Base-by-base conservation (phyloP, 2,113 vertebrate species). In the Numenius arquata region DNA sequence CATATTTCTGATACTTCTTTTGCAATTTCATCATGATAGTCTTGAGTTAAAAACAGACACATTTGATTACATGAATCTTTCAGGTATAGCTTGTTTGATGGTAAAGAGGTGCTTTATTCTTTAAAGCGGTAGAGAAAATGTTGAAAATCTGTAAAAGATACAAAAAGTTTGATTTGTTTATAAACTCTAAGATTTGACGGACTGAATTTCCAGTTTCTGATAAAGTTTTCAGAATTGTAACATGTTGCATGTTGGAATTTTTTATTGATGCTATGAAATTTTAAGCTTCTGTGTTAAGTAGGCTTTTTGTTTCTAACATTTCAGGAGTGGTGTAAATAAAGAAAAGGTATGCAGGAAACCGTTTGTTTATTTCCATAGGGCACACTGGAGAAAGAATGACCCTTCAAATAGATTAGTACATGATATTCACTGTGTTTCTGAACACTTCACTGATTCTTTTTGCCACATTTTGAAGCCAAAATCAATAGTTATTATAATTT, bases 401-500 rank as follows among this genome's bases (percentile, higher is more conserved):
- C 40, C 36, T 88, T 93, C 36, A 47, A 40, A 93, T 71, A 89
- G 58, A 78, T 89, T 84, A 84, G 62, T 67, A 76, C 48, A 82
- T 56, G 26, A 90, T 86, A 93, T 78, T 85, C 68, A 92, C 27
- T 66, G 23, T 70, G 61, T 72, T 91, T 89, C 61, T 2, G 5
- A 94, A 48, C 21, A 80, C 30, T 88, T 90, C 38, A 47, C 58
- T 65, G 45, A 77, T 86, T 61, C 32, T 48, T 84, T 94, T 79
- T 86, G 40, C 18, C 20, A 48, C 53, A 43, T 29, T 50, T 75
- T 87, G 70, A 92, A 96, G 38, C 8, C 32, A 66, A 26, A 91
- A 93, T 95, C 76, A 93, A 85, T 87, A 83, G 62, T 59, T 83
- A 79, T 61, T 95, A 80, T 85, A 77, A 88, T 91, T 94, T 63